Evolutionary conservation across 2,113 vertebrate genomes (phyloP), one percentile per base, ranked within the genome.

Genomic region (Oxyura jamaicensis): DNA sequence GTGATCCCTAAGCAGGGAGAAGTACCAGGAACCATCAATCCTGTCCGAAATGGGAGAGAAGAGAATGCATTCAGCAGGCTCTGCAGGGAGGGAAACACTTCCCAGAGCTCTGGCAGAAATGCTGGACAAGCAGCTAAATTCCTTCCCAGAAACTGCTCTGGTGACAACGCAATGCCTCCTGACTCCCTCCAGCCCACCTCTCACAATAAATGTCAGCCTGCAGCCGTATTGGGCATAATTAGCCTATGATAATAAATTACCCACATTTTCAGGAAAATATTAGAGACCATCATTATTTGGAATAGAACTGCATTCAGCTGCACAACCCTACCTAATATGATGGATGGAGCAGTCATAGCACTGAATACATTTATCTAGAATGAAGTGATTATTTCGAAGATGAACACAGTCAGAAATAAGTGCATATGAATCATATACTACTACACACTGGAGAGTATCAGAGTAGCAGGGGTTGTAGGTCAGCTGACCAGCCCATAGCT

Each of bases 211-310:
- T 96, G 93, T 95, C 95, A 97, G 86, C 89, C 89, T 72, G 78
- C 82, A 93, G 91, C 74, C 48, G 99, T 99, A 98, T 98, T 98
- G 99, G 98, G 98, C 98, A 98, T 98, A 99, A 99, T 99, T 99
- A 99, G 98, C 98, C 98, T 98, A 98, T 98, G 98, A 99, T 99
- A 99, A 99, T 98, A 98, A 99, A 99, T 98, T 98, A 99, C 98
- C 98, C 98, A 98, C 97, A 97, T 97, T 98, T 98, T 98, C 98
- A 98, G 98, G 98, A 97, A 93, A 98, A 99, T 98, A 98, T 98
- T 98, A 98, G 97, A 98, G 98, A 98, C 98, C 96, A 98, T 99
- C 99, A 99, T 99, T 99, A 99, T 98, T 98, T 97, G 97, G 96
- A 97, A 96, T 97, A 95, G 97, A 96, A 95, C 82, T 91, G 91